A percentile compares a stretch with the other conserved stretches of the same genome.
These are phyloP conservation scores for Hydrozoanthus gracilis DNA, from an alignment of 92 coral and sea anemone genomes.

Conservation along the genomic window DNA sequence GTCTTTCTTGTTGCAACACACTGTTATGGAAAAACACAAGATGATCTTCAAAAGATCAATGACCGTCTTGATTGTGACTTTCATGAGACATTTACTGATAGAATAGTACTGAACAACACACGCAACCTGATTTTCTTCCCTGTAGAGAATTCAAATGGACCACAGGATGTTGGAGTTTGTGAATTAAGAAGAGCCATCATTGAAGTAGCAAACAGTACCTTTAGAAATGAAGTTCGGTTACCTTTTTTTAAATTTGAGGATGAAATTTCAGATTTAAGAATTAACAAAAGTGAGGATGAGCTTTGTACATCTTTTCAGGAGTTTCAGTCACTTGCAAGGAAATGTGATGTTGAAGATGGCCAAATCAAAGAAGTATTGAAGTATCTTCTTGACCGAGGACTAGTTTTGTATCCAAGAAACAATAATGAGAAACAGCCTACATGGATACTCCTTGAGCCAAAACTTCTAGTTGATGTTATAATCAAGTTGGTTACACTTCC, in stretches of 20 bases:
- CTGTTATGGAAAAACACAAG: conserved; percentile 22
- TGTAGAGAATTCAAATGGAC: conserved; percentile 56
- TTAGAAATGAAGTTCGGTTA: conserved; percentile 36
- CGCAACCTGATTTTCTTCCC: conserved; percentile 53
- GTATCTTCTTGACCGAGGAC: conserved; percentile 56
- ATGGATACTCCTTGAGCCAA: conserved; percentile 60
- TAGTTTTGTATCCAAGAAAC: conserved; percentile 47
- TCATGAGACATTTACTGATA: conserved; percentile 33
- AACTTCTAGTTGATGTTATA: conserved; percentile 50
- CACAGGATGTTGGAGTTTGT: conserved; percentile 34
- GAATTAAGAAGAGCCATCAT: conserved; percentile 30
- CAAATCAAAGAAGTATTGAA: conserved; percentile 29
- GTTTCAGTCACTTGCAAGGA: conserved; percentile 13
- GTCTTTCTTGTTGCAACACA: conserved; percentile 61
- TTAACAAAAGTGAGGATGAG: not conserved
- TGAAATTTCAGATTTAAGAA: conserved; percentile 16
- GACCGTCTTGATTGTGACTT: conserved; percentile 1
- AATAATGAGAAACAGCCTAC: conserved; percentile 32
- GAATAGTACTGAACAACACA: conserved; percentile 24
- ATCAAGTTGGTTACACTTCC: conserved; percentile 36
- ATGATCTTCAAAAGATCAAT: conserved; percentile 18
- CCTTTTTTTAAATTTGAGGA: conserved; percentile 63
- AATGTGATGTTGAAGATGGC: not conserved
- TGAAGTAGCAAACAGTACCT: not conserved
- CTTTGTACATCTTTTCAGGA: conserved; percentile 46